phyloP scores from a whole-genome alignment of 2,797 vertebrate genomes.

The Sebastes kiyomatsui region DNA sequence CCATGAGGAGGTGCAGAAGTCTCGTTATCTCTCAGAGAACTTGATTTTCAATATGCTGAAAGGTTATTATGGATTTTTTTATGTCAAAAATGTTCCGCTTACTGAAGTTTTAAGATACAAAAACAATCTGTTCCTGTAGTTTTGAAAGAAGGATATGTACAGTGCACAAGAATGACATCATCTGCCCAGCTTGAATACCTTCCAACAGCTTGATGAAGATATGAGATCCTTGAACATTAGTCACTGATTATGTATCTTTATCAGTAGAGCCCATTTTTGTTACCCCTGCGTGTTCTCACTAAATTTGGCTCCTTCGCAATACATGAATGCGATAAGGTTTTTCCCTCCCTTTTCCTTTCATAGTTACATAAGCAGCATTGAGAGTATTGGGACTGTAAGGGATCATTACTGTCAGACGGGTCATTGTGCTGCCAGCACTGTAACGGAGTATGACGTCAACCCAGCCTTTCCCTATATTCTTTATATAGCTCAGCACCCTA shows the following conservation, averaged over 20 bases:
- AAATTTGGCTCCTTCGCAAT: constrained; percentile 13
- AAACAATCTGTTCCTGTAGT: background rate
- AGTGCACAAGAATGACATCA: background rate
- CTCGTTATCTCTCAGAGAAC: no score
- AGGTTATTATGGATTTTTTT: no score
- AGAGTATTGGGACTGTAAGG: constrained; percentile 42
- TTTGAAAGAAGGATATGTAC: background rate
- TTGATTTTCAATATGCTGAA: no score
- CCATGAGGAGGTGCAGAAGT: no score
- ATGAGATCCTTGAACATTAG: background rate
- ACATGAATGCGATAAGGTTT: constrained; percentile 2
- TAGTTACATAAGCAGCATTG: constrained; percentile 48
- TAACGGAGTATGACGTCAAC: constrained; percentile 44
- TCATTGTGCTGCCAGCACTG: constrained; percentile 33
- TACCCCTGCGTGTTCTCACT: background rate
- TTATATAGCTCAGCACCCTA: constrained; percentile 35
- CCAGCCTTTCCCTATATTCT: constrained; percentile 16
- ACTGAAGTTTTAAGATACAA: background rate
- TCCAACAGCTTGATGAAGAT: background rate
- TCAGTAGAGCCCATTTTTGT: background rate
- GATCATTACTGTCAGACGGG: constrained; percentile 49
- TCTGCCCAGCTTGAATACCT: background rate
- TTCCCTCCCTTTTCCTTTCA: background rate
- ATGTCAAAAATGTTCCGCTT: background rate
- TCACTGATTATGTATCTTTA: background rate